Conservation (phyloP, 2,888 invertebrate genomes). For the Thymelicus lineola region DNA sequence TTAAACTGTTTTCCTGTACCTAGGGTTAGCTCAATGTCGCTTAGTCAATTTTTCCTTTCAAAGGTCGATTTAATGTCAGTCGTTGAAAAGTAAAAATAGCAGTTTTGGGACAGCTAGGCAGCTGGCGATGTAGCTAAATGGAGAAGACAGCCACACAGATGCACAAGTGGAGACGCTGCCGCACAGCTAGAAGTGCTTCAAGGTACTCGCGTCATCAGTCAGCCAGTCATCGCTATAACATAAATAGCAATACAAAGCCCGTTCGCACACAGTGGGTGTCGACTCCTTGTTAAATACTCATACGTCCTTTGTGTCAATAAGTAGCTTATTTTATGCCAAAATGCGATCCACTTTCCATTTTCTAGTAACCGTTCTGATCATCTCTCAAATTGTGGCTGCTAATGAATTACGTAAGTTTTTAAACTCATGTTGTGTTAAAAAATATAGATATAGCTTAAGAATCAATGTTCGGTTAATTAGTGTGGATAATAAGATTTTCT, state of each 20-base stretch:
- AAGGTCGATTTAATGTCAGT: too few species aligned
- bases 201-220: constrained; percentile 30
- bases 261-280: constrained; percentile 60
- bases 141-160: background rate
- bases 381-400: constrained; percentile 52
- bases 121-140: background rate
- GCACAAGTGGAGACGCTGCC: background rate
- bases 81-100: too few species aligned
- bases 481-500: too few species aligned
- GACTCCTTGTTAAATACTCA: constrained; percentile 57
- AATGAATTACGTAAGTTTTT: constrained; percentile 65
- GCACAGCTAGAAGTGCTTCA: constrained; percentile 7
- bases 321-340: constrained; percentile 38
- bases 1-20: too few species aligned
- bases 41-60: too few species aligned
- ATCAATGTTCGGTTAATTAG: too few species aligned
- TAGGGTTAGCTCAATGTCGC: too few species aligned
- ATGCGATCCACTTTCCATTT: constrained; percentile 58
- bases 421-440: background rate
- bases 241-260: constrained; percentile 61
- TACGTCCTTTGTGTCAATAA: constrained; percentile 39
- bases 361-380: constrained; percentile 54
- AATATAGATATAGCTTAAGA: too few species aligned
- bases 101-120: too few species aligned
- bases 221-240: constrained; percentile 44